Evolutionary conservation across 2,888 invertebrate species (phyloP), one percentile per base, ranked within the genome.

Genomic region (Syritta pipiens): DNA sequence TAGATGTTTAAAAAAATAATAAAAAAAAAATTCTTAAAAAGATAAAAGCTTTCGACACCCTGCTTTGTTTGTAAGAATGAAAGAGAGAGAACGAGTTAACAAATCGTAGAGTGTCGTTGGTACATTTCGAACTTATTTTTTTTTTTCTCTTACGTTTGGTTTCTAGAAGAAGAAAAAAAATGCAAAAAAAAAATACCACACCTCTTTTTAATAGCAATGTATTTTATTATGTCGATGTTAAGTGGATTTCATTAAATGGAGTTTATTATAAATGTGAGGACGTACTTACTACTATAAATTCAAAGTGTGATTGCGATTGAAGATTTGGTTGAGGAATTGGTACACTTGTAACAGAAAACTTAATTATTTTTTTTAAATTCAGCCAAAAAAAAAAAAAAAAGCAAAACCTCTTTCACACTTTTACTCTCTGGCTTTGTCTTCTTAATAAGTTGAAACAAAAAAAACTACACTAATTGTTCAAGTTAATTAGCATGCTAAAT

Each of bases 51-150:
- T 77, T 77, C 77, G 72, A 72, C 77, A 77, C 77, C 71, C 72
- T 72, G 77, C 77, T 77, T 77, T 77, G 65, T 77, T 77, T 77
- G 77, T 72, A 60, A 67, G 60, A 65, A 77, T 65, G 71, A 62
- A 57, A 59, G 59, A 53, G 51, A 71, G 63, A 65, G 53, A 72
- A 60, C 55, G 48, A 65, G 40, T 71, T 63, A 51, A 62, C 42
- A 63, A 71, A 48, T 37, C 44, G 76, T 77, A 72, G 71, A 65
- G 72, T 60, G 49, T 59, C 72, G 63, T 71, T 76, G 71, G 63
- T 76, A 51, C 40, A 59, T 32, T 68, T 69, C 53, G 62, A 35
- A 9, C 3, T 28, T 28, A 28, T 28, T 28, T 9, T 28, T 28
- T 4, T 14, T 49, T 63, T 51, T 51, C 30, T 26, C n/a, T n/a